Evolutionary conservation across 2,888 invertebrate genomes (phyloP), one percentile per base, ranked within the genome.

Genomic region (Spicauda simplicius): DNA sequence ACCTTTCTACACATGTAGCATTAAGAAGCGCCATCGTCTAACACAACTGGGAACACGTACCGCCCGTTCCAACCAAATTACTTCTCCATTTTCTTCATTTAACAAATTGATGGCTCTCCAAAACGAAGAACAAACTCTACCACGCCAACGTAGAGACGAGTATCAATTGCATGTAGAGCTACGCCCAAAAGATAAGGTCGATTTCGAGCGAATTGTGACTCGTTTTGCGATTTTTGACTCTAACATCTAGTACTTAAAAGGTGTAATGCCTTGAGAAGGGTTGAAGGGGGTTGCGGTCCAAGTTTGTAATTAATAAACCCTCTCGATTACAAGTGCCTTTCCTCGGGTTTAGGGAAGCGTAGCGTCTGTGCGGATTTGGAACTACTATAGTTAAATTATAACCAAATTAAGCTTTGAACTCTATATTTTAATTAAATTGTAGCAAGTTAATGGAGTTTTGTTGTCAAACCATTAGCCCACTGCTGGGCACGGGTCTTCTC

Each of bases 251-350:
- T 74, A 76, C 76, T 85, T 90, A 88, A 82, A 83, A 86, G 76
- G 75, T 76, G 75, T 86, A 85, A 87, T 88, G 71, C 86, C 73
- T 83, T 75, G 82, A 79, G 61, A 58, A 55, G 75, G 75, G 71
- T 75, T 72, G 74, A 72, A 79, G 86, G 81, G 79, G 84, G 83
- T 82, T 91, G 92, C 82, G 91, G 92, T 91, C 83, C 80, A 88
- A 92, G 91, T 91, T 92, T 88, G 91, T 93, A 93, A 93, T 92
- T 92, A 92, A 93, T 92, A 92, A 92, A 91, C 86, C 87, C 86
- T 91, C 91, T 92, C 91, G 88, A 90, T 93, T 92, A 91, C 93
- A 90, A 90, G 91, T 87, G 86, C 88, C 87, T 90, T 90, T 90
- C 89, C 78, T 74, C 86, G 86, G 80, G 81, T 84, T 78, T 77